Evolutionary conservation across 2,113 vertebrate species (phyloP).

Genomic region (Pholis gunnellus): DNA sequence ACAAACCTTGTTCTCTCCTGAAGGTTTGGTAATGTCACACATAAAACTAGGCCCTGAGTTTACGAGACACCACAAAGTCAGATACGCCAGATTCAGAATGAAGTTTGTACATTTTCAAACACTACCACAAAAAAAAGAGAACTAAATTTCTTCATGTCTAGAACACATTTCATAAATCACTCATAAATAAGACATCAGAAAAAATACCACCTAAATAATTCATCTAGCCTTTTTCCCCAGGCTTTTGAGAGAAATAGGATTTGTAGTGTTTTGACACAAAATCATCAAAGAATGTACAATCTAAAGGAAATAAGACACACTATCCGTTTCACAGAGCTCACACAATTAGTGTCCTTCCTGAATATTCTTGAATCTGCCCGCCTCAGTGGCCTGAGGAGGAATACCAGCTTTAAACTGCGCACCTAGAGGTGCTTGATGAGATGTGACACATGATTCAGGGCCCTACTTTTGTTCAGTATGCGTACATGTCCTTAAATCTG

Average conservation of each 20-base stretch:
- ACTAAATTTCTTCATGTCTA: not conserved
- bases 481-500: not conserved
- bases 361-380: not conserved
- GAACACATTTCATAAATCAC: not conserved
- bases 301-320: not conserved
- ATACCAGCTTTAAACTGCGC: not conserved
- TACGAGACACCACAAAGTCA: not conserved
- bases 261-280: not conserved
- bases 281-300: not conserved
- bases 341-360: not conserved
- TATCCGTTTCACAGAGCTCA: not conserved
- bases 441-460: not conserved
- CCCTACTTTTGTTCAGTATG: not conserved
- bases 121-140: not conserved
- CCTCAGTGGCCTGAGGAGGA: not conserved
- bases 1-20: slow-evolving; percentile 1
- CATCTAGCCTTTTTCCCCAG: no score
- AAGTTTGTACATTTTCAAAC: not conserved
- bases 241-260: not conserved
- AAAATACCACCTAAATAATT: not conserved
- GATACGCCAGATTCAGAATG: not conserved
- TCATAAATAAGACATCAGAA: not conserved
- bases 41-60: not conserved
- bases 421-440: not conserved
- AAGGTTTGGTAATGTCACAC: not conserved